Evolutionary conservation across 1,140 invertebrate genomes (phyloP), one percentile per base, ranked within the genome.

Genomic region (Formica selysi): DNA sequence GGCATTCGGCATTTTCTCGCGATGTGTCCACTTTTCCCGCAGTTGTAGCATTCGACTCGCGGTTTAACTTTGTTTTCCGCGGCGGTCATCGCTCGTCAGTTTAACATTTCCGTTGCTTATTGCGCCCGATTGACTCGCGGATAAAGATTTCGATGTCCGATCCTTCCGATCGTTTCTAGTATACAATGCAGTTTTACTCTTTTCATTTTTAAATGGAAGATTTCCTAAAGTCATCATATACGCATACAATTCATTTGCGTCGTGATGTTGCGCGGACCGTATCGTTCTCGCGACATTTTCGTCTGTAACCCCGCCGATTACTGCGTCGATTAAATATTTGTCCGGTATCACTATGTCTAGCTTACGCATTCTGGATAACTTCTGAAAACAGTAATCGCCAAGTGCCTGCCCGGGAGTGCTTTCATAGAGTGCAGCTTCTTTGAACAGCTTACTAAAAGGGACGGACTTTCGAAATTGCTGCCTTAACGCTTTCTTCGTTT

Each of bases 321-420:
- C 48, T 0, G 65, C 73, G 5, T 81, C 79, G 0, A 83, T 61
- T 0, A 74, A 4, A 10, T 76, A 84, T 19, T 74, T 64, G 2
- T 86, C 76, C 0, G 65, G 29, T 0, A 86, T 36, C 1, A 2
- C 2, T 1, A 80, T 62, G 0, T 86, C 26, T 19, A 86, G 10
- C 0, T 61, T 36, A 1, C 68, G n/a, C 0, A 81, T 54, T 2
- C 64, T 26, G 7, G 32, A 22, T 0, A 86, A 2, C 13, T 86
- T 81, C 0, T 81, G 68, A 13, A 86, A 74, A 3, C 61, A 86
- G 13, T 86, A 74, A 6, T 86, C 85, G 0, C 85, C 59, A 0
- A 86, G 13, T 0, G 67, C 0, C 10, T 86, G 76, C 0, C 85
- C 59, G 0, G 48, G 13, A 0, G 0, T 0, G 4, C 22, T 76